A percentile compares a stretch with the other conserved stretches of the same genome.
These are phyloP conservation scores for Stenopsyche tienmushanensis DNA, from an alignment of 1,140 invertebrate species.

Conservation along the genomic window DNA sequence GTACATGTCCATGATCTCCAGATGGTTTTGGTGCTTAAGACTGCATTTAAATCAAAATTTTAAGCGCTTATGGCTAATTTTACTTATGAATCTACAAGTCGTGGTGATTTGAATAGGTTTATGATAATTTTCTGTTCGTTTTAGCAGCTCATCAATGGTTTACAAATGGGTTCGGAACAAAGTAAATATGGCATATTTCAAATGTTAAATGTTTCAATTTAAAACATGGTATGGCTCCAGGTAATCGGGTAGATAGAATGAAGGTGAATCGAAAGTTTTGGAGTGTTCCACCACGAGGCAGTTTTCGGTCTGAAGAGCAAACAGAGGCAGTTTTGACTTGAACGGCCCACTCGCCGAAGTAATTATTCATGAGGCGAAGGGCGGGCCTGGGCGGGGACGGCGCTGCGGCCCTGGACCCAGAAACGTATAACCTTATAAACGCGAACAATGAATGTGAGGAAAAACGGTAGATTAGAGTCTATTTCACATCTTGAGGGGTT, in stretches of 20 bases:
- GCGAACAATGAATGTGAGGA: neutral
- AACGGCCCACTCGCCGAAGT: neutral
- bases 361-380: constrained; percentile 2
- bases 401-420: neutral
- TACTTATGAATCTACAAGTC: too few species aligned
- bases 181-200: too few species aligned
- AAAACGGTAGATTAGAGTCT: neutral
- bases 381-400: neutral
- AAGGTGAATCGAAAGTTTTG: neutral
- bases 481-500: too few species aligned
- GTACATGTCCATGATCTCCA: too few species aligned
- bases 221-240: neutral
- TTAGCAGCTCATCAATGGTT: too few species aligned
- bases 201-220: neutral
- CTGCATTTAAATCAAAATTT: too few species aligned
- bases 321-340: constrained; percentile 1
- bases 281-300: constrained; percentile 1
- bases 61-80: too few species aligned
- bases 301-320: constrained; percentile 6
- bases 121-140: too few species aligned
- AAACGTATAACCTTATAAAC: neutral
- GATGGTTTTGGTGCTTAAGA: too few species aligned
- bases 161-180: too few species aligned
- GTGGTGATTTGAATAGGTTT: too few species aligned
- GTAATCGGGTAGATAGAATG: neutral